Percentiles rank a stretch among this genome's conserved stretches.
These are phyloP conservation scores for Acrossocheilus fasciatus DNA, from an alignment of 2,797 vertebrate species.

Conservation along the genomic window DNA sequence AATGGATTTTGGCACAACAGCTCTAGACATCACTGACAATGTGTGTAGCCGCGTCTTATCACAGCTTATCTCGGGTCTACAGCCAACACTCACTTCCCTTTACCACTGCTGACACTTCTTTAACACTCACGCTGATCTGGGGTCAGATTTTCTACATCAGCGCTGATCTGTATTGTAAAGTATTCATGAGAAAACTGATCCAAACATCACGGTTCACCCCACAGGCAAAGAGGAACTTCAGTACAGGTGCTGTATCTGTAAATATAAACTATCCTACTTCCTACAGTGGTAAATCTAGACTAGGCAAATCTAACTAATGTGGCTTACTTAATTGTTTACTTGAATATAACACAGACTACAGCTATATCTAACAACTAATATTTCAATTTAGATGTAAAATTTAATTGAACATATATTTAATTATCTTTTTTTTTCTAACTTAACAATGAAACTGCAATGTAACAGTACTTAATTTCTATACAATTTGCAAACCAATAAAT, in stretches of 20 bases:
- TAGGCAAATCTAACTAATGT: neutral
- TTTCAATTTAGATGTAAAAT: neutral
- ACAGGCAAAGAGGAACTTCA: constrained; percentile 12
- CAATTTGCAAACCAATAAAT: neutral
- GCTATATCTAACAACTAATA: no score
- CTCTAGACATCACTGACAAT: constrained; percentile 45
- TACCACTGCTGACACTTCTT: constrained; percentile 29
- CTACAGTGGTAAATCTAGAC: neutral
- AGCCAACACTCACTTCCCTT: constrained; percentile 44
- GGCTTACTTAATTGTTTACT: neutral
- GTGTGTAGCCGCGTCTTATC: constrained; percentile 59
- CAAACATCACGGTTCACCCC: constrained; percentile 3
- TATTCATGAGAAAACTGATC: constrained; percentile 46
- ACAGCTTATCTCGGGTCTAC: constrained; percentile 44
- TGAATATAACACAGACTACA: neutral
- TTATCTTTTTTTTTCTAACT: neutral
- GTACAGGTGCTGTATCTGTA: neutral
- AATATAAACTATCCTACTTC: neutral
- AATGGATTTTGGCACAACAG: constrained; percentile 39
- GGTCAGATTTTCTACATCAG: constrained; percentile 48
- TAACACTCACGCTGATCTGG: constrained; percentile 20
- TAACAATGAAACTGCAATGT: neutral
- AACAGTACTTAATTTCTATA: neutral
- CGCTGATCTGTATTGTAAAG: constrained; percentile 32
- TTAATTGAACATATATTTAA: neutral